Evolutionary conservation across 2,113 vertebrate species (phyloP).

Genomic region (Mugil cephalus): DNA sequence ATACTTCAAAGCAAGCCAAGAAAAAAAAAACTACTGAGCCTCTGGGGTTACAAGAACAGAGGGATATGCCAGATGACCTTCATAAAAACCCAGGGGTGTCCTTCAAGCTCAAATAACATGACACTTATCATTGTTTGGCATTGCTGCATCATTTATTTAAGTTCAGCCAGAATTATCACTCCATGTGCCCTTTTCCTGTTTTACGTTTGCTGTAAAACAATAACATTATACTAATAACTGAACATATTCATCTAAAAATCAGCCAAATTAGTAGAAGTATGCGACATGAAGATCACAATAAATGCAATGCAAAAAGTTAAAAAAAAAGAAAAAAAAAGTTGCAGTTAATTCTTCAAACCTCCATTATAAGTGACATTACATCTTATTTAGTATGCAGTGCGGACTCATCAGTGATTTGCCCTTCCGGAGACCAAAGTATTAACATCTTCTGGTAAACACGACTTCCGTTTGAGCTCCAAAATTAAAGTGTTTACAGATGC

Average conservation of each 20-base stretch:
- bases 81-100: background rate
- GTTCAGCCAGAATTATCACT: background rate
- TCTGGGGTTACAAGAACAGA: slow-evolving; percentile 41
- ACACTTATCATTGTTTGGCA: background rate
- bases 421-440: background rate
- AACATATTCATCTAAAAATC: too few species aligned
- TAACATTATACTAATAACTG: too few species aligned
- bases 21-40: slow-evolving; percentile 13
- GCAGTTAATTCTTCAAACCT: background rate
- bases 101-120: slow-evolving; percentile 13
- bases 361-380: background rate
- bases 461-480: slow-evolving; percentile 28
- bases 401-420: background rate
- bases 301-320: background rate
- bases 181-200: background rate
- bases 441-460: background rate
- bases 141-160: slow-evolving; percentile 6
- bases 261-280: too few species aligned
- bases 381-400: background rate
- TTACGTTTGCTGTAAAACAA: too few species aligned
- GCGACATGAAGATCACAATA: background rate
- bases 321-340: background rate
- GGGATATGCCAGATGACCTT: slow-evolving; percentile 41
- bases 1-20: slow-evolving; percentile 14
- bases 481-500: slow-evolving; percentile 24